phyloP scores from a whole-genome alignment of 1,140 invertebrate genomes.

The Drosophila auraria region DNA sequence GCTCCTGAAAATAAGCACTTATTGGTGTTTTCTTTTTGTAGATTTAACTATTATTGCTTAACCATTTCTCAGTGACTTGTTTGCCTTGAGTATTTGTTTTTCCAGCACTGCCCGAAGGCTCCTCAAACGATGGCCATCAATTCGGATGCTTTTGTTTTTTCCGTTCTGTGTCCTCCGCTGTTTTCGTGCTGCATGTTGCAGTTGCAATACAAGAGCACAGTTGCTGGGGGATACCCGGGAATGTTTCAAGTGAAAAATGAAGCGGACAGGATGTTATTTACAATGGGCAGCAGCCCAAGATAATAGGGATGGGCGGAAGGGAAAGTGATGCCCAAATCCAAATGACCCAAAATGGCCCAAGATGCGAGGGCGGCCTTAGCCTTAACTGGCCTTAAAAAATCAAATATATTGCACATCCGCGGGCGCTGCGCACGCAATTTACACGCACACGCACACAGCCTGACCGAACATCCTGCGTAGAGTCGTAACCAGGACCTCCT shows the following conservation, averaged over 20 bases:
- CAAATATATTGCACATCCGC: conserved; percentile 57
- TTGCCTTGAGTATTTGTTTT: neutral
- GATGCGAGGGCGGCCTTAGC: conserved; percentile 48
- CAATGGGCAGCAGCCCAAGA: neutral
- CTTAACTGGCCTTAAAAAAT: conserved; percentile 72
- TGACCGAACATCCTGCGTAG: conserved; percentile 36
- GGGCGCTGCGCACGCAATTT: conserved; percentile 42
- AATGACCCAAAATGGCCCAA: conserved; percentile 47
- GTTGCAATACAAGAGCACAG: conserved; percentile 11
- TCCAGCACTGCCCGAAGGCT: neutral
- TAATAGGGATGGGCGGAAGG: neutral
- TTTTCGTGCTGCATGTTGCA: conserved; percentile 28
- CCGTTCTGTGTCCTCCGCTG: neutral
- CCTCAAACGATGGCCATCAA: conserved; percentile 30
- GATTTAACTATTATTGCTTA: too few species aligned
- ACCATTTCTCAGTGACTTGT: too few species aligned
- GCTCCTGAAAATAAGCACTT: too few species aligned
- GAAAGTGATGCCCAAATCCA: conserved; percentile 58
- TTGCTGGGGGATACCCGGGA: neutral
- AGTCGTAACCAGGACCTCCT: conserved; percentile 18
- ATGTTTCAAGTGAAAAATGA: conserved; percentile 23
- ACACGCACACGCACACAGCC: conserved; percentile 40
- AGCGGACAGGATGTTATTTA: neutral
- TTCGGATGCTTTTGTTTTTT: conserved; percentile 23
- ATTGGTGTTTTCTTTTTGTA: too few species aligned